Conservation (phyloP, 2,113 vertebrate species). For the Sinocyclocheilus anshuiensis region DNA sequence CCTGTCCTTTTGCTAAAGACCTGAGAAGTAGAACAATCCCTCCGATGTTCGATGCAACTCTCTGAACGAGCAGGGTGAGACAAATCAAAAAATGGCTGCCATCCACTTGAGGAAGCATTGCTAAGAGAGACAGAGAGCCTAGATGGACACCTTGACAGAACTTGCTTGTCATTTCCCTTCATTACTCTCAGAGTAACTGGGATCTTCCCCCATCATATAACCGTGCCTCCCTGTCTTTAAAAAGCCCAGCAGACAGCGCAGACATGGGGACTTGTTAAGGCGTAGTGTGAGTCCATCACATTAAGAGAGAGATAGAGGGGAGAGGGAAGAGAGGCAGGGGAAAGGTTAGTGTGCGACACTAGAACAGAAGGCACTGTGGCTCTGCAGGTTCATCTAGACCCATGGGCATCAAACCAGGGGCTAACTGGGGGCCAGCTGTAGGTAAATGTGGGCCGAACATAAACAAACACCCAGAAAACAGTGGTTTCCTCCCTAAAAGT, state of each 20-base stretch:
- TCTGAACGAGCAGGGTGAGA: conserved; percentile 42
- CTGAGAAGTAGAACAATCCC: conserved; percentile 73
- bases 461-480: conserved; percentile 34
- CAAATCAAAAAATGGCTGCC: conserved; percentile 14
- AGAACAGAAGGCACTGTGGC: conserved; percentile 81
- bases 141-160: conserved; percentile 41
- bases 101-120: conserved; percentile 36
- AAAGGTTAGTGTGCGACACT: conserved; percentile 62
- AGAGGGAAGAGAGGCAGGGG: neutral
- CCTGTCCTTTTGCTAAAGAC: conserved; percentile 60
- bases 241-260: conserved; percentile 44
- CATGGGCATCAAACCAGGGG: conserved; percentile 27
- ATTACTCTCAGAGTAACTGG: conserved; percentile 37
- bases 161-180: conserved; percentile 25
- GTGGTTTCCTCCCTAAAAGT: conserved; percentile 30
- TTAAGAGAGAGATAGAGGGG: conserved; percentile 27
- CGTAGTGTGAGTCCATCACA: conserved; percentile 51
- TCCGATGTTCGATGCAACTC: conserved; percentile 57
- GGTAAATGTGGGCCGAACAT: conserved; percentile 29
- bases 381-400: conserved; percentile 62
- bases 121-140: conserved; percentile 34
- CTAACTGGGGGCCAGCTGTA: conserved; percentile 17
- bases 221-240: conserved; percentile 40
- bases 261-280: conserved; percentile 50
- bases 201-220: conserved; percentile 40